phyloP scores from a whole-genome alignment of 2,888 invertebrate species.

The Mactromeris polynyma region DNA sequence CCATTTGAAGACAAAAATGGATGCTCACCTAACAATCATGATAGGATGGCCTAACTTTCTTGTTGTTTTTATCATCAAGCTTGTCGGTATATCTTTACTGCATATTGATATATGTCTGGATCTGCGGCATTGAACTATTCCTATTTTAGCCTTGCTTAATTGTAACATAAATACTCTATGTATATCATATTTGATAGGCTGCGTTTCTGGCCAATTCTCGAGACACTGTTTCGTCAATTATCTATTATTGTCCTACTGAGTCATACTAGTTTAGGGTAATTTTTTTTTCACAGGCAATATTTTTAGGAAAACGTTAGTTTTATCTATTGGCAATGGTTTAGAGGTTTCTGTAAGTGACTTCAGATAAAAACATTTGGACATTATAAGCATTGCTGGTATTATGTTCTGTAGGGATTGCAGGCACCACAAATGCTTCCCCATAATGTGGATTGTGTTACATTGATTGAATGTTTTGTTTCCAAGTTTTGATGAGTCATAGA shows the following conservation, averaged over 20 bases:
- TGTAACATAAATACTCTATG: too few relatives aligned
- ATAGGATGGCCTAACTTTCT: too few relatives aligned
- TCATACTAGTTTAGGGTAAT: background rate
- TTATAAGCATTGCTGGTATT: too few relatives aligned
- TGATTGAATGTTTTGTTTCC: background rate
- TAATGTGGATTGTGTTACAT: background rate
- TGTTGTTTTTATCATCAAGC: too few relatives aligned
- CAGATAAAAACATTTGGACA: too few relatives aligned
- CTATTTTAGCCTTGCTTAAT: too few relatives aligned
- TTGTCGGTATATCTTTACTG: too few relatives aligned
- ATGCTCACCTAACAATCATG: too few relatives aligned
- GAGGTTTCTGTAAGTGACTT: background rate
- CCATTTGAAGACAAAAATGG: too few relatives aligned
- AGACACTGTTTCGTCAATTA: background rate
- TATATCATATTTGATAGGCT: too few relatives aligned
- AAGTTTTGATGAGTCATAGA: background rate
- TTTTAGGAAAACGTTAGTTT: background rate
- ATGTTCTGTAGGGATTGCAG: background rate
- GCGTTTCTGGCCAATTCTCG: background rate
- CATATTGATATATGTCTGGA: too few relatives aligned
- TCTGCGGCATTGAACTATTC: too few relatives aligned
- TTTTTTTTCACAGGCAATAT: constrained; percentile 10
- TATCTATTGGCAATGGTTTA: constrained; percentile 7
- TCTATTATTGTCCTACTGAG: constrained; percentile 2
- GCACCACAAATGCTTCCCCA: background rate